phyloP scores from a whole-genome alignment of 2,797 vertebrate species.

The Limnodromus scolopaceus region DNA sequence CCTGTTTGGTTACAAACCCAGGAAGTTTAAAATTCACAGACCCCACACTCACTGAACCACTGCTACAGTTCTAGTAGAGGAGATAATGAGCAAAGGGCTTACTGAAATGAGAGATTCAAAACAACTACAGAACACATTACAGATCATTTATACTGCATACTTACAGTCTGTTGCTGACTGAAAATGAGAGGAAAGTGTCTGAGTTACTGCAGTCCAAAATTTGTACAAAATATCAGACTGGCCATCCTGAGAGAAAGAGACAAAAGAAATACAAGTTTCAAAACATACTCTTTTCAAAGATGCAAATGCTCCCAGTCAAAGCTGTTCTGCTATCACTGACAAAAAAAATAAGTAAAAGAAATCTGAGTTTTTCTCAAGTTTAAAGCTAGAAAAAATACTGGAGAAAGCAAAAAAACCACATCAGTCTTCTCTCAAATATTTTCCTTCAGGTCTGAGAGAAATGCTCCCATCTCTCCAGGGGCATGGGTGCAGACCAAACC shows the following conservation, averaged over 20 bases:
- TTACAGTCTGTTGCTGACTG: constrained; percentile 90
- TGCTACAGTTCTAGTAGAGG: neutral
- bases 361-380: neutral
- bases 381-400: neutral
- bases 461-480: neutral
- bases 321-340: neutral
- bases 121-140: neutral
- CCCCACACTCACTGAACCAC: neutral
- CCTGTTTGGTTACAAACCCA: neutral
- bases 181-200: constrained; percentile 88
- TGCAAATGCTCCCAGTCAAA: neutral
- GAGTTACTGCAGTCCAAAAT: constrained; percentile 93
- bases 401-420: neutral
- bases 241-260: constrained; percentile 83
- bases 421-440: neutral
- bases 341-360: neutral
- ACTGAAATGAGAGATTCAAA: neutral
- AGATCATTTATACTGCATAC: constrained; percentile 17
- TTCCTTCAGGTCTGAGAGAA: neutral
- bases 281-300: neutral
- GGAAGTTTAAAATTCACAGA: neutral
- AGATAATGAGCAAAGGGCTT: neutral
- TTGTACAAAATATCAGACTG: constrained; percentile 90
- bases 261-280: neutral
- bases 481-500: fast-evolving